Evolutionary conservation across 1,140 invertebrate genomes (phyloP).

Genomic region (Callitettix versicolor): DNA sequence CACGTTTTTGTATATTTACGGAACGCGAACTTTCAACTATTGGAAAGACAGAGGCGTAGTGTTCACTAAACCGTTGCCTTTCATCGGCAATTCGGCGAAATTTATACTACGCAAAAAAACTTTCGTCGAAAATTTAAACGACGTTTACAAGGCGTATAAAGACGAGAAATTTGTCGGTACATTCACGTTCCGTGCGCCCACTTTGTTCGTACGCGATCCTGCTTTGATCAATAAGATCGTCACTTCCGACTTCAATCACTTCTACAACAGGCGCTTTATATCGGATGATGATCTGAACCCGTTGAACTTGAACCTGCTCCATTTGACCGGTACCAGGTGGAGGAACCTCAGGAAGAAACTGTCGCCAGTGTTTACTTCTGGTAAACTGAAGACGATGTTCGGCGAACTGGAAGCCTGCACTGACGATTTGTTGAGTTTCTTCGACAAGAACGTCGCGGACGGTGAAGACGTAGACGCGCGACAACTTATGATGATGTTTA

Average conservation of each 20-base stretch:
- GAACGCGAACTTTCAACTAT: slow-evolving; percentile 35
- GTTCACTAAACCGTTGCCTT: slow-evolving; percentile 15
- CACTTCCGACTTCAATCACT: slow-evolving; percentile 39
- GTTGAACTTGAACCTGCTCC: slow-evolving; percentile 22
- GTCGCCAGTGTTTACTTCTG: slow-evolving; percentile 25
- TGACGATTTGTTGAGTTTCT: slow-evolving; percentile 32
- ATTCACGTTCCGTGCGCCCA: slow-evolving; percentile 24
- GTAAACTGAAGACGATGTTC: slow-evolving; percentile 30
- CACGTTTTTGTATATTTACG: slow-evolving; percentile 28
- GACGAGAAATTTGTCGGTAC: slow-evolving; percentile 19
- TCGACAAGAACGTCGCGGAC: slow-evolving; percentile 30
- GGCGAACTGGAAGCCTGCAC: slow-evolving; percentile 11
- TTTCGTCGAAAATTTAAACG: background rate
- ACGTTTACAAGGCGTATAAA: slow-evolving; percentile 15
- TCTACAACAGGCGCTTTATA: slow-evolving; percentile 32
- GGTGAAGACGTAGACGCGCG: slow-evolving; percentile 30
- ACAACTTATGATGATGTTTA: slow-evolving; percentile 37
- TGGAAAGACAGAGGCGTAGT: slow-evolving; percentile 29
- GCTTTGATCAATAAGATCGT: slow-evolving; percentile 37
- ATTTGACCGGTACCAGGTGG: slow-evolving; percentile 31
- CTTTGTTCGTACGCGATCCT: slow-evolving; percentile 34
- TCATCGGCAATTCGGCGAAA: slow-evolving; percentile 20
- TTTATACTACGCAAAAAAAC: slow-evolving; percentile 1
- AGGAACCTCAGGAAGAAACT: slow-evolving; percentile 30
- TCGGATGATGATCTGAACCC: slow-evolving; percentile 23